A percentile compares a stretch with the other conserved stretches of the same genome.
phyloP scores from a whole-genome alignment of 92 coral and sea anemone species.

The Metridium senile region DNA sequence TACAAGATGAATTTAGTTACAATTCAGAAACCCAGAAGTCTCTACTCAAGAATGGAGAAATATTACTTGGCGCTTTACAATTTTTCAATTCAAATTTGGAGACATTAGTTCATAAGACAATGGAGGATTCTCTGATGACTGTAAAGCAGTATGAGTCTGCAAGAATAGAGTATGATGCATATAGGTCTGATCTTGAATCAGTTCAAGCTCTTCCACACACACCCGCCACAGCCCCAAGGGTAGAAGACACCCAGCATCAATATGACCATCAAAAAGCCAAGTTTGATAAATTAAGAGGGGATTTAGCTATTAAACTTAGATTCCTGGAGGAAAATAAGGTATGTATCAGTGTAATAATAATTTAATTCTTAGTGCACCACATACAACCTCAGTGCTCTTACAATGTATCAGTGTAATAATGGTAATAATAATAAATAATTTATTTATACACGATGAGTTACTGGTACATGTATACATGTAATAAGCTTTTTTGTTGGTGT shows the following conservation, averaged over 20 bases:
- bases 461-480: no score
- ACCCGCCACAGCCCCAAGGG: constrained; percentile 73
- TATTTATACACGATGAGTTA: no score
- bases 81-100: constrained; percentile 89
- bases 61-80: constrained; percentile 86
- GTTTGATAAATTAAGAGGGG: constrained; percentile 88
- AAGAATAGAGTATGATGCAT: constrained; percentile 98
- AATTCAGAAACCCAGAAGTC: constrained; percentile 94
- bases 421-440: no score
- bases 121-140: constrained; percentile 95
- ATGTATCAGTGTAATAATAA: not conserved
- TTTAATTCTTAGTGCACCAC: no score
- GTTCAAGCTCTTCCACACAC: constrained; percentile 67
- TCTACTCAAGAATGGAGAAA: constrained; percentile 92
- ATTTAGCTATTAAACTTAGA: constrained; percentile 87
- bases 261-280: constrained; percentile 87
- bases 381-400: not conserved
- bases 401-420: no score
- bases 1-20: constrained; percentile 91
- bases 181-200: constrained; percentile 89
- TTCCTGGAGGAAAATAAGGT: constrained; percentile 99
- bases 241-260: constrained; percentile 83
- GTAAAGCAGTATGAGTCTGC: constrained; percentile 94
- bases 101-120: constrained; percentile 92
- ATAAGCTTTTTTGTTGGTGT: no score